A percentile compares a stretch with the other conserved stretches of the same genome.
Evolutionary conservation across 2,888 invertebrate genomes (phyloP).

Genomic region (Pimpla rufipes): DNA sequence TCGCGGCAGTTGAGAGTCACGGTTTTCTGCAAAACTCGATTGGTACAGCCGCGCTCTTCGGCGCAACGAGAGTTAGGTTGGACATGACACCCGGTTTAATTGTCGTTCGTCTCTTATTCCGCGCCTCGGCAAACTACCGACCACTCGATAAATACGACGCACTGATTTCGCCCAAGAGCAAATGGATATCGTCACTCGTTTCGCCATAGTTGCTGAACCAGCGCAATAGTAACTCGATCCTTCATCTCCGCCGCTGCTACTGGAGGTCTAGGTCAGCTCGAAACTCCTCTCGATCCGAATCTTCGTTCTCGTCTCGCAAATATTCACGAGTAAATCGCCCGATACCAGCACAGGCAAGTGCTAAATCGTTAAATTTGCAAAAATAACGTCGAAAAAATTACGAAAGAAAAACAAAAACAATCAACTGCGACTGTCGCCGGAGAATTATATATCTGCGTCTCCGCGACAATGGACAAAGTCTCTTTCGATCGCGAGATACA

Average conservation of each 20-base stretch:
- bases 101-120: background rate
- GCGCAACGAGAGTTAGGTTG: constrained; percentile 7
- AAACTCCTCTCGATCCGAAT: background rate
- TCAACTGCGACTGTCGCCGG: background rate
- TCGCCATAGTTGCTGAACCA: background rate
- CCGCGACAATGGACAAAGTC: background rate
- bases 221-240: background rate
- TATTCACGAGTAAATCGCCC: background rate
- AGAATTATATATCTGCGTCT: background rate
- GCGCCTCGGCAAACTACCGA: constrained; percentile 13
- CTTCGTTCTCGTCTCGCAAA: background rate
- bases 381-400: background rate
- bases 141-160: constrained; percentile 3
- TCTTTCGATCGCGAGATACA: no score
- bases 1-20: background rate
- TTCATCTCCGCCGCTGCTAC: background rate
- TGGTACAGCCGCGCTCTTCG: background rate
- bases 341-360: background rate
- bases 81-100: constrained; percentile 39
- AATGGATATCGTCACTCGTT: background rate
- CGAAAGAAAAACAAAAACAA: background rate
- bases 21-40: constrained; percentile 1
- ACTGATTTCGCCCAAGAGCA: background rate
- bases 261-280: background rate
- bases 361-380: background rate